Evolutionary conservation across 2,113 vertebrate genomes (phyloP), one percentile per base, ranked within the genome.

Genomic region (Cyanoderma ruficeps): DNA sequence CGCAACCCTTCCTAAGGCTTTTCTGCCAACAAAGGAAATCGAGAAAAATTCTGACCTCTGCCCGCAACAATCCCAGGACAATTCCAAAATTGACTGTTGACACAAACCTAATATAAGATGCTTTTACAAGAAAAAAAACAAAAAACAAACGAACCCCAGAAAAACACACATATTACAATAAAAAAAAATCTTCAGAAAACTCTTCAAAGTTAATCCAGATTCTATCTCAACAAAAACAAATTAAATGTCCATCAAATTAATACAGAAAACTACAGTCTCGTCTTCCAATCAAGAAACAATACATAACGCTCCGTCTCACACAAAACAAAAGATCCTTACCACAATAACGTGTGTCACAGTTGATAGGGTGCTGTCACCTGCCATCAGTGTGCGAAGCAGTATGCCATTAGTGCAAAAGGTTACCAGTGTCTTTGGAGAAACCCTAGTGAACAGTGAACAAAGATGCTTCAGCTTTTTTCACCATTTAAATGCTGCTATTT

Each of bases 401-500:
- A 99, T 98, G 25, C 98, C 99, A 77, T 98, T 99, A 71, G 99
- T 99, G 93, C 99, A 99, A 97, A 99, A 99, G 1, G 99, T 99
- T 93, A 99, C 95, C 69, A 99, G 97, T 1, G 99, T 99, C 98
- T 98, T 99, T 65, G 99, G 99, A 93, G 99, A 99, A 96, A 99
- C 98, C 95, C 99, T 99, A 37, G 82, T 7, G 68, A 95, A 95
- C 61, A 97, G 85, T 60, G 47, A 18, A 92, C 69, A 95, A 72
- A 93, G 47, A 33, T 39, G 9, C 1, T 68, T 95, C 52, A 83
- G 52, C 15, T 14, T 27, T 72, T 67, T 60, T 72, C 15, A 68
- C 7, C 33, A 56, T 14, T 93, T 44, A 50, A 72, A 80, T 15
- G 21, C 33, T 46, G 15, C 14, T 76, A 16, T 12, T 50, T 91